Evolutionary conservation across 2,797 vertebrate species (phyloP).

Genomic region (Centropyge bicolor): DNA sequence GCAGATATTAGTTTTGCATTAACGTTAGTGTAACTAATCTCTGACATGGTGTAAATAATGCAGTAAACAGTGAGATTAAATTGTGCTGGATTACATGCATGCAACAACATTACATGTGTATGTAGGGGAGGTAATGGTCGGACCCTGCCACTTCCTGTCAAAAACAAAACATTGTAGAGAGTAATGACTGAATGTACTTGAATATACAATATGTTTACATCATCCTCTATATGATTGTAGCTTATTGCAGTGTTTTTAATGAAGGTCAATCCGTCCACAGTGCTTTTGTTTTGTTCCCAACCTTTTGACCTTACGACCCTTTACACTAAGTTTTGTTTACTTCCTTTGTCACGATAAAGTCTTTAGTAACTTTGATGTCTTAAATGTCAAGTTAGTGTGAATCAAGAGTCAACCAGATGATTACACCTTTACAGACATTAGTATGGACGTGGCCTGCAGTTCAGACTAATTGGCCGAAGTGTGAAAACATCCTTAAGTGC

Average conservation of each 20-base stretch:
- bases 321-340: not conserved
- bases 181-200: too few species aligned
- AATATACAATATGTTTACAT: too few species aligned
- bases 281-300: not conserved
- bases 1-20: not conserved
- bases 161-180: not conserved
- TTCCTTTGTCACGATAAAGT: not conserved
- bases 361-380: not conserved
- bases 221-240: too few species aligned
- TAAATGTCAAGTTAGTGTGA: not conserved
- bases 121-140: too few species aligned
- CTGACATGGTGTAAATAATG: not conserved
- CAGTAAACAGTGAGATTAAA: not conserved
- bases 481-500: conserved; percentile 49
- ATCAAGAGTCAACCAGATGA: conserved; percentile 5
- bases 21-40: not conserved
- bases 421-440: conserved; percentile 23
- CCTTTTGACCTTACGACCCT: too few species aligned
- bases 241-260: too few species aligned
- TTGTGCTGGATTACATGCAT: not conserved
- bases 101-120: not conserved
- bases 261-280: not conserved
- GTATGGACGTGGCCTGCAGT: not conserved
- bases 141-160: not conserved
- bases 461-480: conserved; percentile 26